These are phyloP conservation scores for Mechanitis messenoides DNA, from an alignment of 2,888 invertebrate species.

Conservation along the genomic window DNA sequence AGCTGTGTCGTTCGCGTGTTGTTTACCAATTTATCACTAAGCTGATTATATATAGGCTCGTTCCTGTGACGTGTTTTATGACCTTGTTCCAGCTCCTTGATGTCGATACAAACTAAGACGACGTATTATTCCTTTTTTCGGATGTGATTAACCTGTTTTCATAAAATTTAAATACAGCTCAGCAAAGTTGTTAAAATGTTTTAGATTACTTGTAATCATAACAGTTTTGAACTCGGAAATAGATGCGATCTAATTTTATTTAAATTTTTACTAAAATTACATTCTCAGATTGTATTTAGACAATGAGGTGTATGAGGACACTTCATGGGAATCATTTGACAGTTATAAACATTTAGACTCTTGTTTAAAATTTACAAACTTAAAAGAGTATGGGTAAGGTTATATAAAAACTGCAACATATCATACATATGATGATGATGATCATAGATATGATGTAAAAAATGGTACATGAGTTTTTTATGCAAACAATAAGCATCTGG, in stretches of 20 bases:
- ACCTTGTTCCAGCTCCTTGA: constrained; percentile 63
- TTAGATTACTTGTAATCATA: too few relatives aligned
- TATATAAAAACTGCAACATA: too few relatives aligned
- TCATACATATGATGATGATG: not conserved
- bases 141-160: not conserved
- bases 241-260: too few relatives aligned
- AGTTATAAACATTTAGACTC: too few relatives aligned
- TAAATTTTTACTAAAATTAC: too few relatives aligned
- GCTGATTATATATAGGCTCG: constrained; percentile 75
- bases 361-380: too few relatives aligned
- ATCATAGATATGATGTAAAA: not conserved
- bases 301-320: too few relatives aligned
- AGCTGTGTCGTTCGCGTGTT: constrained; percentile 74
- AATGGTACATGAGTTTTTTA: not conserved
- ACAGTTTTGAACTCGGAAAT: too few relatives aligned
- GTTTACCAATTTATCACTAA: constrained; percentile 77
- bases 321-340: too few relatives aligned
- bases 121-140: not conserved
- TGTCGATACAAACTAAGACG: constrained; percentile 51
- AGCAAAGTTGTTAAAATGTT: too few relatives aligned
- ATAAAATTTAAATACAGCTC: not conserved
- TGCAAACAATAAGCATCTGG: constrained; percentile 28
- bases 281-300: too few relatives aligned
- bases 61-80: constrained; percentile 69
- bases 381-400: too few relatives aligned